Evolutionary conservation across 2,888 invertebrate species (phyloP).

Genomic region (Tachina grossa): DNA sequence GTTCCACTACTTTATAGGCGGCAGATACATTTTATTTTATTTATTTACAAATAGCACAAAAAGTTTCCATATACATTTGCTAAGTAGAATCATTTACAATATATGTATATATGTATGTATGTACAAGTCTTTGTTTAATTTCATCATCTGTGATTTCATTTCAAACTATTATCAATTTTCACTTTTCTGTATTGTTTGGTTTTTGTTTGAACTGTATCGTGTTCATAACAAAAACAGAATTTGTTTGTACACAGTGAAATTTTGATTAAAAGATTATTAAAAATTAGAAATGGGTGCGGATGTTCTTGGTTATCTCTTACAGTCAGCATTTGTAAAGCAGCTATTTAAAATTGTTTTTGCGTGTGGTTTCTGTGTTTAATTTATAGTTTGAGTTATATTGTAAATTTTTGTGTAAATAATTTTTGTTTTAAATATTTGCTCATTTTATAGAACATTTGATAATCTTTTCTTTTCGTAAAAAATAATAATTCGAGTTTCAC

Average conservation of each 20-base stretch:
- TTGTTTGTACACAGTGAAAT: not conserved
- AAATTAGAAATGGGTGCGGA: not conserved
- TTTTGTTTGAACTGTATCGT: not conserved
- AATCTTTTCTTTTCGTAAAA: not conserved
- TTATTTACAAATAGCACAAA: not conserved
- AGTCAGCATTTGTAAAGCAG: not conserved
- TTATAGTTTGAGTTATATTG: not conserved
- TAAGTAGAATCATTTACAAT: not conserved
- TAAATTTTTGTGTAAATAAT: not conserved
- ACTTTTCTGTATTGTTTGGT: conserved; percentile 2
- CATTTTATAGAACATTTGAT: not conserved
- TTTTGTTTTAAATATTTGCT: not conserved
- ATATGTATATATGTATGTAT: no score
- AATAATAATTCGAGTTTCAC: not conserved
- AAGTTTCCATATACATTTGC: not conserved
- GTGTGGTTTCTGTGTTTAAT: not conserved
- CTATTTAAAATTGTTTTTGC: not conserved
- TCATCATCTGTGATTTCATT: not conserved
- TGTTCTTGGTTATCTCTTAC: not conserved
- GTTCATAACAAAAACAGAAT: not conserved
- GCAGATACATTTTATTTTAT: conserved; percentile 10
- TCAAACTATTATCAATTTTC: conserved; percentile 20
- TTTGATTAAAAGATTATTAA: conserved; percentile 2
- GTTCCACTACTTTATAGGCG: conserved; percentile 53
- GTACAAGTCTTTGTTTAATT: conserved; percentile 17